phyloP scores from a whole-genome alignment of 2,888 invertebrate genomes.

The Pherbina coryleti region DNA sequence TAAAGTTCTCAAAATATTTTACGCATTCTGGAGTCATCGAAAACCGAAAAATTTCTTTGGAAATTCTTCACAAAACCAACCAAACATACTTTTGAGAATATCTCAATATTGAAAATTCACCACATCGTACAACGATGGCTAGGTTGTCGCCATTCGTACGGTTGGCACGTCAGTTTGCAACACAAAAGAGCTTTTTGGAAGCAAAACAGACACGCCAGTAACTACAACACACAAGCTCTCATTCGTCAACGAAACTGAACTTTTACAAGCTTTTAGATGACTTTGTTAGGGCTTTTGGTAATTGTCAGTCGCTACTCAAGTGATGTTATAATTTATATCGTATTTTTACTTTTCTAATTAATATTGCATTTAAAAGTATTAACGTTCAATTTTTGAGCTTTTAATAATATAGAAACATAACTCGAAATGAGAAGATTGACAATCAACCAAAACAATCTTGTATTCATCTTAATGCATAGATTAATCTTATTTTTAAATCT shows the following conservation, averaged over 20 bases:
- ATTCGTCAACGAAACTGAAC: conserved; percentile 7
- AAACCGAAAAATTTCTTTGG: neutral
- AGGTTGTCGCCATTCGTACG: conserved; percentile 61
- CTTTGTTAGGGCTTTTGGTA: neutral
- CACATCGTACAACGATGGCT: conserved; percentile 61
- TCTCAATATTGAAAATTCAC: neutral
- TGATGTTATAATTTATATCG: no score
- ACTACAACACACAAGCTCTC: neutral
- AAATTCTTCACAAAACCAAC: neutral
- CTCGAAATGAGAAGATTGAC: no score
- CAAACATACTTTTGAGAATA: conserved; percentile 1
- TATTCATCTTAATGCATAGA: neutral
- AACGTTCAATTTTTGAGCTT: no score
- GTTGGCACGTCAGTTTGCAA: conserved; percentile 54
- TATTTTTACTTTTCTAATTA: no score
- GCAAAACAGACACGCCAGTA: neutral
- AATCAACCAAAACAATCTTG: no score
- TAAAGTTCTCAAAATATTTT: conserved; percentile 12
- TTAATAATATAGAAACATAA: no score
- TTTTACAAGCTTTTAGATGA: neutral
- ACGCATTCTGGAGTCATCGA: neutral
- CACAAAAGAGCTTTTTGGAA: neutral
- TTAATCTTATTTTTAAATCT: neutral
- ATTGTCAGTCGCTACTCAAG: neutral
- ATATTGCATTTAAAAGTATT: no score